Percentiles rank a stretch among this genome's conserved stretches.
Conservation (phyloP, 2,113 vertebrate species). For the Thunnus thynnus region DNA sequence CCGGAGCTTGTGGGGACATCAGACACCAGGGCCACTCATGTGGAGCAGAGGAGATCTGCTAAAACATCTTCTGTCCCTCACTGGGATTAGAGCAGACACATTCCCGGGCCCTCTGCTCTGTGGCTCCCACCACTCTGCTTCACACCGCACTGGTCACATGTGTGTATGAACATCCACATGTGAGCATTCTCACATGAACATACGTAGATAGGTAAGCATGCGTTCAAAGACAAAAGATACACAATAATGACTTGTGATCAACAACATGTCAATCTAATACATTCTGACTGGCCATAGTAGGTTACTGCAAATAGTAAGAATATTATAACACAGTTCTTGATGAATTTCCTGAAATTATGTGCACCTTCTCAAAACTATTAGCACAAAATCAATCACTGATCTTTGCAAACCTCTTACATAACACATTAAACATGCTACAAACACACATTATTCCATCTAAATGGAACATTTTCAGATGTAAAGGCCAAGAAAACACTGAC, state of each 20-base stretch:
- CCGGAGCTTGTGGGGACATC: slow-evolving; percentile 74
- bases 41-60: slow-evolving; percentile 81
- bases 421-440: not conserved
- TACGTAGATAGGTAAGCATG: not conserved
- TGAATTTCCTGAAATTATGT: not conserved
- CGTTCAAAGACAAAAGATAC: not conserved
- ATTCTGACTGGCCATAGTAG: no score
- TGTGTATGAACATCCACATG: not conserved
- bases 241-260: not conserved
- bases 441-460: not conserved
- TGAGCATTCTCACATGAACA: no score
- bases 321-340: not conserved
- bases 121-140: slow-evolving; percentile 32
- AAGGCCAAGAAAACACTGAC: not conserved
- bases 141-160: not conserved
- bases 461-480: not conserved
- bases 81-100: slow-evolving; percentile 78
- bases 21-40: slow-evolving; percentile 69
- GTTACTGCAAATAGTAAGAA: not conserved
- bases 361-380: not conserved
- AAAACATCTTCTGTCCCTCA: slow-evolving; percentile 83
- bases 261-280: no score
- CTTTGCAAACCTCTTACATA: not conserved
- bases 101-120: slow-evolving; percentile 67
- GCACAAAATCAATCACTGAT: not conserved